Percentiles rank a stretch among this genome's conserved stretches.
Conservation (phyloP, 2,888 invertebrate genomes). For the Quadriops clusia region DNA sequence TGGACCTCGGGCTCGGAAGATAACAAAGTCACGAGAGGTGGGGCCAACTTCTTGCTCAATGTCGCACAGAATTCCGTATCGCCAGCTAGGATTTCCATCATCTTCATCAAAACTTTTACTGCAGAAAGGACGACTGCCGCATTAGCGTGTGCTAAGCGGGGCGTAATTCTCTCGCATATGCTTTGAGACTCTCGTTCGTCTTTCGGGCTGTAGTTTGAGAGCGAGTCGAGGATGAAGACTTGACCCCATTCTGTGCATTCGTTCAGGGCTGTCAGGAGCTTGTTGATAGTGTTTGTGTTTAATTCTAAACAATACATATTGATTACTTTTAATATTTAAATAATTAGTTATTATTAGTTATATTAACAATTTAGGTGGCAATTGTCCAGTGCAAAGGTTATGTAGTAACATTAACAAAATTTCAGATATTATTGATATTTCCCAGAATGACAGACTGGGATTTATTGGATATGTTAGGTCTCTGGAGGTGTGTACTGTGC, state of each 20-base stretch:
- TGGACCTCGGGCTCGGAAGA: conserved; percentile 99
- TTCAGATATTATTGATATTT: too few relatives aligned
- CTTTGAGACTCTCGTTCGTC: conserved; percentile 98
- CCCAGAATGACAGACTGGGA: too few relatives aligned
- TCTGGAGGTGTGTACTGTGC: too few relatives aligned
- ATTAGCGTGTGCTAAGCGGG: conserved; percentile 94
- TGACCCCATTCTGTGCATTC: conserved; percentile 99
- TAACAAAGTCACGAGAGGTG: conserved; percentile 94
- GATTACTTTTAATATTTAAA: too few relatives aligned
- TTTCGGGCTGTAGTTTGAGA: conserved; percentile 93
- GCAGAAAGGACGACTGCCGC: conserved; percentile 98
- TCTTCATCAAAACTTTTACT: conserved; percentile 94
- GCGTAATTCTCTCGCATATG: conserved; percentile 95
- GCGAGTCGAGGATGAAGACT: conserved; percentile 94
- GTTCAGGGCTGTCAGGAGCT: conserved; percentile 92
- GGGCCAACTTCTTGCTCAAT: conserved; percentile 92
- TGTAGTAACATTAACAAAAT: too few relatives aligned
- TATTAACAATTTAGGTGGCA: too few relatives aligned
- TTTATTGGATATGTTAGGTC: too few relatives aligned
- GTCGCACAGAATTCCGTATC: conserved; percentile 90
- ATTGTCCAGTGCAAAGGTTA: too few relatives aligned
- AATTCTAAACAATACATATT: conserved; percentile 52
- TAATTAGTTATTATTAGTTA: too few relatives aligned
- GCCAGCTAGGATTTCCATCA: conserved; percentile 92
- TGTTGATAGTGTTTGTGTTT: conserved; percentile 96